Base-by-base conservation (phyloP, 2,888 invertebrate species). In the Congeria kusceri region DNA sequence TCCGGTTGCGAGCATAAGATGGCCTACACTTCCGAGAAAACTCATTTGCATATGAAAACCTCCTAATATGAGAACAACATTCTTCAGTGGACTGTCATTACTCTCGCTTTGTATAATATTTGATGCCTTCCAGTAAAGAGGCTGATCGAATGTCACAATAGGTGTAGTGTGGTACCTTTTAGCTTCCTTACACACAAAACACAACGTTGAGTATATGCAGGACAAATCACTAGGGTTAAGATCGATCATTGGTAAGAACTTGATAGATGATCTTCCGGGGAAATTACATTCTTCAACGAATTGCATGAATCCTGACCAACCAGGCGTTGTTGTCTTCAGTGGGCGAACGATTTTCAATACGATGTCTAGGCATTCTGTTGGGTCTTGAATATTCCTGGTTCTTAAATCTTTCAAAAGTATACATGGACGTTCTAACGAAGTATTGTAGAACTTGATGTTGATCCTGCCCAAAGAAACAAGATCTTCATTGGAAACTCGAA, bases 1-100 rank as follows among this genome's bases (percentile, higher is more conserved):
- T 25, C 84, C 86, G 59, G 85, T 80, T 11, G 73, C 71, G 27
- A 39, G 58, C 84, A 86, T 86, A 29, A 81, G 53, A 46, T 73
- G 69, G n/a, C 86, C 87, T 63, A 85, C 86, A 44, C 69, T 75
- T 46, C 86, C 86, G 23, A 87, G 65, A 67, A 82, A 87, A 67
- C 83, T 81, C 83, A 84, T 84, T 20, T 76, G 18, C 2, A 49
- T 28, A 29, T 83, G 83, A 46, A 83, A 70, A 2, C 76, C 77
- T 44, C 80, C 77, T 44, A 83, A 66, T 39, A 72, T 63, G 4
- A 83, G 29, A 32, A 80, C 65, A 13, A 69, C 44, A 29, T 39
- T 23, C n/a, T 71, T 73, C 23, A 83, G 15, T 20, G 9, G 15
- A 46, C 74, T 70, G 20, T 72, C 58, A 18, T 23, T 18, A 23